Base-by-base conservation (phyloP, 2,113 vertebrate species). In the Pleuronectes platessa region DNA sequence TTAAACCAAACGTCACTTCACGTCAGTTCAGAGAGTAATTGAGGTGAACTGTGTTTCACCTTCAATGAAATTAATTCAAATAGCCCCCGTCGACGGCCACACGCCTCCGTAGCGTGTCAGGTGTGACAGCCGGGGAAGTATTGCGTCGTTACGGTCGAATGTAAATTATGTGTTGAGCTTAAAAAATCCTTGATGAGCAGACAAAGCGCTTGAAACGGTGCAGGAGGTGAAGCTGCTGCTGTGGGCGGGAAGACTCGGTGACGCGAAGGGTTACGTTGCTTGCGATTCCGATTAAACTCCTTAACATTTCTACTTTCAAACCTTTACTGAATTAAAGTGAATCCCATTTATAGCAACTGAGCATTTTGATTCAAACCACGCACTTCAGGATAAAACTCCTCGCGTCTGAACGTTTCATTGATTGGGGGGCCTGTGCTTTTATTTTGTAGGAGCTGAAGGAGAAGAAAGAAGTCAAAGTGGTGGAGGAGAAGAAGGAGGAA, bases 381-480 rank as follows among this genome's bases (percentile, higher is more conserved):
- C 26, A 31, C 66, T 82, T 54, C 18, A 58, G n/a, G 72, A 59
- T 78, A 63, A 76, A 74, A 24, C 11, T 6, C 24, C 5, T 17
- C 6, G 1, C 15, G 45, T 15, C 45, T 3, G 8, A n/a, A n/a
- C 51, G 18, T 53, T 42, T 21, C 61, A 31, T 74, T 82, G 45
- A 79, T 67, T 18, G 7, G 23, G 1, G 3, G 31, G 4, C 4
- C 0, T 37, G 2, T 71, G 60, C 76, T 87, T 66, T 84, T 89
- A 68, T 81, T 84, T 82, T 85, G 74, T 80, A 96, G 95, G 95
- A 96, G 62, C 92, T 95, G 82, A 96, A 96, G 67, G 95, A 96
- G 81, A 95, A 95, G 91, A 95, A 95, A 87, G 95, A 95, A 84
- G 92, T 82, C 8, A 90, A 87, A 47, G 93, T 89, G 83, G 89